A percentile compares a stretch with the other conserved stretches of the same genome.
Evolutionary conservation across 2,888 invertebrate genomes (phyloP).

Genomic region (Arge pagana): DNA sequence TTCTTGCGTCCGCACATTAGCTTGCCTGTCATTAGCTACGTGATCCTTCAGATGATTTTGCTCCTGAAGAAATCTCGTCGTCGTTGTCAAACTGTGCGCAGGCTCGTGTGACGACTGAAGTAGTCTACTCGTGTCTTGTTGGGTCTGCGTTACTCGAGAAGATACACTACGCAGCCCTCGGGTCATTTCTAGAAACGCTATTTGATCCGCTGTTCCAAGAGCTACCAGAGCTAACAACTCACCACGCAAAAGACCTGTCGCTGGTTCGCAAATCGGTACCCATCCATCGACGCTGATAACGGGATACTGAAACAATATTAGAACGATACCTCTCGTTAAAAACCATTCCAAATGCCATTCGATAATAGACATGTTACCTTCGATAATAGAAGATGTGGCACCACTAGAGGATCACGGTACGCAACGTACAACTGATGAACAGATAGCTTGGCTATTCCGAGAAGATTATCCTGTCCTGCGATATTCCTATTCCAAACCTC

Average conservation of each 20-base stretch:
- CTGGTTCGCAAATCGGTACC: conserved; percentile 60
- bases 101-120: conserved; percentile 4
- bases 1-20: conserved; percentile 39
- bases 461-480: conserved; percentile 50
- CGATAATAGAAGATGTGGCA: conserved; percentile 61
- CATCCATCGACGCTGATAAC: conserved; percentile 67
- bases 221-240: conserved; percentile 65
- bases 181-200: conserved; percentile 61
- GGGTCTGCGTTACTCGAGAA: conserved; percentile 23
- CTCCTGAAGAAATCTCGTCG: not conserved
- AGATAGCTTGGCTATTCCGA: conserved; percentile 63
- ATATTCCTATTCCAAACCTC: conserved; percentile 61
- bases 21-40: not conserved
- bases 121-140: not conserved
- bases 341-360: conserved; percentile 1
- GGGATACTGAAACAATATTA: conserved; percentile 58
- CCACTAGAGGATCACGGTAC: conserved; percentile 63
- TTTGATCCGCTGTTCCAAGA: conserved; percentile 66
- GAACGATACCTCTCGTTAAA: not conserved
- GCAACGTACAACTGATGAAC: conserved; percentile 67
- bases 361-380: conserved; percentile 55
- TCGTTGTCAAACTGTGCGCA: not conserved
- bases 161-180: conserved; percentile 40
- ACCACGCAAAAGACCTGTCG: conserved; percentile 59
- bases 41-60: not conserved